These are phyloP conservation scores for Rousettus leschenaultii DNA, from an alignment of 2,113 vertebrate species.

Conservation along the genomic window DNA sequence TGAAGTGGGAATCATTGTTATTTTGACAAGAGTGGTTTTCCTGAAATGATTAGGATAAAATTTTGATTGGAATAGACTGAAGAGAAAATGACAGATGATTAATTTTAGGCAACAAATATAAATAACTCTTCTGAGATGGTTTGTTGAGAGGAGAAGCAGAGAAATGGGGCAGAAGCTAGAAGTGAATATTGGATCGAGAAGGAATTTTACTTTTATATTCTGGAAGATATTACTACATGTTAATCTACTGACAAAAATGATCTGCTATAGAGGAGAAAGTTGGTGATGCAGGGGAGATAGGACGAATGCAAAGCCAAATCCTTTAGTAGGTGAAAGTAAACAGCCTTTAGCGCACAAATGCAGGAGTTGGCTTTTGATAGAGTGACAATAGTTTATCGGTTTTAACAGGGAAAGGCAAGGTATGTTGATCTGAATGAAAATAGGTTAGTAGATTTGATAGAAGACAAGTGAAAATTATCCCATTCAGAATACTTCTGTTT, in stretches of 20 bases:
- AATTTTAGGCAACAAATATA: neutral
- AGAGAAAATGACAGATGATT: neutral
- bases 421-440: neutral
- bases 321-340: neutral
- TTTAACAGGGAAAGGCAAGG: neutral
- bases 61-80: neutral
- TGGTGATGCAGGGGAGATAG: neutral
- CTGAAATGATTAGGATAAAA: neutral
- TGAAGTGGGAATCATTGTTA: neutral
- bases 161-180: neutral
- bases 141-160: neutral
- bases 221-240: neutral
- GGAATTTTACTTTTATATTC: neutral
- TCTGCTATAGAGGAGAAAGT: neutral
- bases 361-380: neutral
- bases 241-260: neutral
- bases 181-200: neutral
- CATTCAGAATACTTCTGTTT: constrained; percentile 26
- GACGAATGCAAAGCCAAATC: neutral
- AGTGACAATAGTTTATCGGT: neutral
- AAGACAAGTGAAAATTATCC: neutral
- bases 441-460: constrained; percentile 1
- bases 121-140: neutral
- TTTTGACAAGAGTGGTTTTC: neutral
- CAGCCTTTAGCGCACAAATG: neutral